Base-by-base conservation (phyloP, 2,113 vertebrate species). In the Loxodonta africana region DNA sequence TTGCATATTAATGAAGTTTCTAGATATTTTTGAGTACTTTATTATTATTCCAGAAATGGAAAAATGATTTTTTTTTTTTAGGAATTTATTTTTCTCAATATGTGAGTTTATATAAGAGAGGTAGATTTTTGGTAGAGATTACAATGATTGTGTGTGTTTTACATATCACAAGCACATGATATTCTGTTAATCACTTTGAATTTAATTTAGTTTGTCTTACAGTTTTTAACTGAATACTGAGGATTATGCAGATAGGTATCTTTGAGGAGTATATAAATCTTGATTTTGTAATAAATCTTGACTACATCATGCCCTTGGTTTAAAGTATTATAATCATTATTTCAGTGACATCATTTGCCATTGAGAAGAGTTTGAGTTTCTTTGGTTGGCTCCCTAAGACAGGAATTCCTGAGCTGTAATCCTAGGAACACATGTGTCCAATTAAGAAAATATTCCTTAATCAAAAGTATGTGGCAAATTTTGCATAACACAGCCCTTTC, bases 401-500 rank as follows among this genome's bases (percentile, higher is more conserved):
- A 88, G 37, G 7, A 83, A 5, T 76, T 88, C 11, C 33, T 15
- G 1, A 90, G 88, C 48, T 84, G 0, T 81, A 60, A 28, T n/a
- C 57, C n/a, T 80, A 94, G 65, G 94, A 96, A 71, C 76, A 89
- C 3, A 57, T 53, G 25, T 20, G 51, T 65, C 94, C 28, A 74
- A 69, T 97, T 93, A 96, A 81, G 83, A 81, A 90, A 90, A 5
- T 33, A 73, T 78, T 78, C 57, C 67, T 91, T 95, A 93, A 92
- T 88, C 33, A 93, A 95, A 95, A 57, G 88, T 20, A 4, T 94
- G 57, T 94, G 73, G 53, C 57, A 89, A 91, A 89, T 83, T 80
- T 62, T 83, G 25, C 44, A 5, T 65, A 71, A 63, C 87, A 67
- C 63, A 60, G 86, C 44, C 60, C 26, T 97, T 94, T n/a, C 48